Evolutionary conservation across 2,113 vertebrate genomes (phyloP).

Genomic region (Chaetorhynchus papuensis): DNA sequence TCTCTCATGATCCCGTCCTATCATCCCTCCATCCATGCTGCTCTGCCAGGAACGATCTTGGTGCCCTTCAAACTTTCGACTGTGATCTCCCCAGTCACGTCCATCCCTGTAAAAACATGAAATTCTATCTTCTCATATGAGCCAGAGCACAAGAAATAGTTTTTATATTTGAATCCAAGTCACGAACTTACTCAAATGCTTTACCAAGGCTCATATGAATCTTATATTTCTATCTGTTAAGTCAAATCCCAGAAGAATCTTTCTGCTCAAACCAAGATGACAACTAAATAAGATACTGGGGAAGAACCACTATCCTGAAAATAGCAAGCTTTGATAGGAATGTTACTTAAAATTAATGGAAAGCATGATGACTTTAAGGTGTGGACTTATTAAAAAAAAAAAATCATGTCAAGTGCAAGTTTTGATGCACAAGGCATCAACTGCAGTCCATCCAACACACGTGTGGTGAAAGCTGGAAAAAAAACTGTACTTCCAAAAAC

Average conservation of each 20-base stretch:
- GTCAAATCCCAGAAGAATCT: not conserved
- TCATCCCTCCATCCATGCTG: constrained; percentile 50
- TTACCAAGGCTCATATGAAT: not conserved
- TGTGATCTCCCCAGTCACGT: constrained; percentile 87
- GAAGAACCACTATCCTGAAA: not conserved
- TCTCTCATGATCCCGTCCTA: constrained; percentile 64
- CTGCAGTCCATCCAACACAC: not conserved
- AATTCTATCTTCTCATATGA: not conserved
- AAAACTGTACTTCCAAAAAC: not conserved
- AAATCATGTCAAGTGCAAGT: not conserved
- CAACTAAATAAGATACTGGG: not conserved
- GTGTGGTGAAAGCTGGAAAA: not conserved
- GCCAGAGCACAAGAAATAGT: not conserved
- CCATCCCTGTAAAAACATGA: constrained; percentile 63
- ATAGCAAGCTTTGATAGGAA: not conserved
- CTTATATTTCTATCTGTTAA: not conserved
- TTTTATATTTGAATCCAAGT: not conserved
- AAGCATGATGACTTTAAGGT: not conserved
- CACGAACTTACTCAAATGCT: not conserved
- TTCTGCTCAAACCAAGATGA: not conserved
- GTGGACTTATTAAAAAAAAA: not conserved
- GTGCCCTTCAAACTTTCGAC: constrained; percentile 83
- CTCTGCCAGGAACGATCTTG: constrained; percentile 85
- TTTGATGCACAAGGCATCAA: not conserved
- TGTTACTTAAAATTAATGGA: not conserved